Evolutionary conservation across 2,888 invertebrate genomes (phyloP), one percentile per base, ranked within the genome.

Genomic region (Tanypteryx hageni): DNA sequence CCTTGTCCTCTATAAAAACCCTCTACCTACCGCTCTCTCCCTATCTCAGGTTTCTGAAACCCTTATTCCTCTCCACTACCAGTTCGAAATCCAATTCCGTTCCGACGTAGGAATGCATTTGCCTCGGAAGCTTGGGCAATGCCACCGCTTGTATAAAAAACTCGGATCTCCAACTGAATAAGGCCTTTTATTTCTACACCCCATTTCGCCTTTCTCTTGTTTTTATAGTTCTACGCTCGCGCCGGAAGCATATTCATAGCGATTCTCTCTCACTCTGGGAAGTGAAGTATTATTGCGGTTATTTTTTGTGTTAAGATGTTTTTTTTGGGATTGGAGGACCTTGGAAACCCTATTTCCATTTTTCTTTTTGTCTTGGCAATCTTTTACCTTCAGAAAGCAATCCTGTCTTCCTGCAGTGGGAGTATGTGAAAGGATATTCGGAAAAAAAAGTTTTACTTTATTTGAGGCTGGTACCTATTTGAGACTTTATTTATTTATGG

Each of bases 161-260:
- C 57, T n/a, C 7, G 83, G 57, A 56, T 83, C 44, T 44, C n/a
- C 83, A 57, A 83, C 44, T 83, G 83, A 83, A 56, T 83, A 44
- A 57, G 18, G 18, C 82, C n/a, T 57, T 83, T 83, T 83, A 83
- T 57, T 83, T 57, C 82, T 14, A 0, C 82, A 11, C 14, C 31
- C 82, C 31, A 57, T 83, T 83, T 83, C 56, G 83, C 9, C 56
- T 9, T n/a, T n/a, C 83, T 57, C n/a, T 83, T 83, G 18, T 76
- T 83, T 56, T 83, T 57, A 57, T 83, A 57, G 83, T 13, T 13
- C 14, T 57, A 44, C n/a, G 83, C 44, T 83, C 57, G 57, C 83
- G 56, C 83, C 57, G 83, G 83, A 83, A 57, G 57, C 83, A 83
- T 83, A 83, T 83, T 83, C 83, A 83, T 83, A 83, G 83, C 44